Percentiles rank a stretch among this genome's conserved stretches.
phyloP scores from a whole-genome alignment of 2,113 vertebrate species.

The Psephotus haematonotus region DNA sequence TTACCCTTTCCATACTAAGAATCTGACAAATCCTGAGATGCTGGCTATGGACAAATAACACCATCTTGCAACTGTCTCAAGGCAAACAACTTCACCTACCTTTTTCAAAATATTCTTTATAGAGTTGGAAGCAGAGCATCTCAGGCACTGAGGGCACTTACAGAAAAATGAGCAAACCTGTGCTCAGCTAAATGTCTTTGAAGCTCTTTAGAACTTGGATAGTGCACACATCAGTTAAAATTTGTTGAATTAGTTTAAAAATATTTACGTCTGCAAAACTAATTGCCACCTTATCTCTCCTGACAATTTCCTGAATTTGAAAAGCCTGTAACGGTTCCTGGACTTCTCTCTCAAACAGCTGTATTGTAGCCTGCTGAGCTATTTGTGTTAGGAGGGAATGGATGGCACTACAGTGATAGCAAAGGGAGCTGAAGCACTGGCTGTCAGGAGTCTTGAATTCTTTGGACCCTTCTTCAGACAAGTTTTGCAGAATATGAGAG shows the following conservation, averaged over 20 bases:
- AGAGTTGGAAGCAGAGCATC: background rate
- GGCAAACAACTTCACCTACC: fast-evolving
- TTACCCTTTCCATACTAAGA: background rate
- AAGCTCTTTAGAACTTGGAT: background rate
- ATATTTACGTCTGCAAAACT: background rate
- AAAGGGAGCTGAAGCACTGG: background rate
- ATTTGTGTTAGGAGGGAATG: background rate
- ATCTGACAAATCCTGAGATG: background rate
- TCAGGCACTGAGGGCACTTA: background rate
- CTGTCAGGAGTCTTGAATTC: background rate
- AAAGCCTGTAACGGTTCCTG: background rate
- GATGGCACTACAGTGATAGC: background rate
- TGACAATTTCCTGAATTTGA: background rate
- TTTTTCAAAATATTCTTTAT: background rate
- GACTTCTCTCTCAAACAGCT: background rate
- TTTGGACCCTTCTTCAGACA: background rate
- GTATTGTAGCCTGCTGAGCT: background rate
- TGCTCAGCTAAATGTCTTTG: background rate
- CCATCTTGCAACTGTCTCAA: background rate
- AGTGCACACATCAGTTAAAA: background rate
- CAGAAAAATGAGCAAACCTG: background rate
- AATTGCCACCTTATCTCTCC: background rate
- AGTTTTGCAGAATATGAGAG: background rate
- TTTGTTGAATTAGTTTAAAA: background rate
- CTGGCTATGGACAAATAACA: background rate